Evolutionary conservation across 2,113 vertebrate species (phyloP).

Genomic region (Anoplopoma fimbria): DNA sequence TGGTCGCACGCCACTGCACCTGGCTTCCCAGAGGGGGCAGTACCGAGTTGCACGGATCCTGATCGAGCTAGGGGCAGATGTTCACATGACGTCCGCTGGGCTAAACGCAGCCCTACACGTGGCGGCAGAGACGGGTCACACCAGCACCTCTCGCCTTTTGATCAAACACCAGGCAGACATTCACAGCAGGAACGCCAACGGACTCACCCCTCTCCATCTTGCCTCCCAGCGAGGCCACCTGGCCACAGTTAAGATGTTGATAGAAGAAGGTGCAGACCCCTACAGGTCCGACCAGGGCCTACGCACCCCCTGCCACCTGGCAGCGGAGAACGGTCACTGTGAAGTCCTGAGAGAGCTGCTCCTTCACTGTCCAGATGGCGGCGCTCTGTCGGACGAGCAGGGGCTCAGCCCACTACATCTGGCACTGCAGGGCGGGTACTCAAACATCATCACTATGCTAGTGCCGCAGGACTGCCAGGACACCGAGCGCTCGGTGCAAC

Average conservation of each 20-base stretch:
- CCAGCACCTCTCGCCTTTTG: conserved; percentile 93
- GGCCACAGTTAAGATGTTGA: conserved; percentile 89
- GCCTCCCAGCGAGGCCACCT: conserved; percentile 88
- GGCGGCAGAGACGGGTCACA: conserved; percentile 94
- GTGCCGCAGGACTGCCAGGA: conserved; percentile 77
- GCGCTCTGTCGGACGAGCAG: conserved; percentile 79
- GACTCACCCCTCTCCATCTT: conserved; percentile 90
- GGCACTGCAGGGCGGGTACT: conserved; percentile 84
- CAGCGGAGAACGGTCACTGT: conserved; percentile 87
- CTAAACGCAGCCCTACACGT: conserved; percentile 89
- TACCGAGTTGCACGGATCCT: conserved; percentile 95
- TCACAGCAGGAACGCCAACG: conserved; percentile 82
- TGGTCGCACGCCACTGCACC: conserved; percentile 91
- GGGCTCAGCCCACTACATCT: conserved; percentile 87
- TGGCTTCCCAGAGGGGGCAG: conserved; percentile 94
- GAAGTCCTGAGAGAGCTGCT: conserved; percentile 90
- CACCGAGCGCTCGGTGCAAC: conserved; percentile 52
- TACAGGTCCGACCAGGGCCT: conserved; percentile 70
- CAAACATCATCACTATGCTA: conserved; percentile 83
- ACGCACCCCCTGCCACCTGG: conserved; percentile 88
- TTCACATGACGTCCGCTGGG: conserved; percentile 79
- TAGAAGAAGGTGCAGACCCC: conserved; percentile 87
- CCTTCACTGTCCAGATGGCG: conserved; percentile 74
- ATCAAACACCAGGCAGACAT: conserved; percentile 87
- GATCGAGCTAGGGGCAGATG: conserved; percentile 87